These are phyloP conservation scores for Lissocephala sabroskyi DNA, from an alignment of 2,888 invertebrate genomes.

Conservation along the genomic window DNA sequence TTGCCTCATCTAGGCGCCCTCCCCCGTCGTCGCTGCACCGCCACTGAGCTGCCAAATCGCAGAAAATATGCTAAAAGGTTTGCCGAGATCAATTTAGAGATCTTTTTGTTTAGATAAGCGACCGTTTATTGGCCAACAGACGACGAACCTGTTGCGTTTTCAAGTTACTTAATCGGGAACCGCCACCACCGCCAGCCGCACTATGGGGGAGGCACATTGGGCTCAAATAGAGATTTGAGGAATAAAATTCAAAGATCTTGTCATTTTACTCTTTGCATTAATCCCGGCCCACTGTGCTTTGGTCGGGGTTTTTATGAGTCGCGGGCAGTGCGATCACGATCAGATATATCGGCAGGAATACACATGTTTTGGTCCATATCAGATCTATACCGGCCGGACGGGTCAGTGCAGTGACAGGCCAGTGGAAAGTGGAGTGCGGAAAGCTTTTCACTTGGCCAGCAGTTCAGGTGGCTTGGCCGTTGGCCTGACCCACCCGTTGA, in stretches of 20 bases:
- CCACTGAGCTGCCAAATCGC: constrained; percentile 50
- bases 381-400: constrained; percentile 45
- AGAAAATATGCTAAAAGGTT: constrained; percentile 68
- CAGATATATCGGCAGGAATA: constrained; percentile 48
- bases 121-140: constrained; percentile 56
- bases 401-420: constrained; percentile 53
- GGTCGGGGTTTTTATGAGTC: too few relatives aligned
- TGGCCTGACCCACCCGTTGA: background rate
- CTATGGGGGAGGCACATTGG: background rate
- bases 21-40: background rate
- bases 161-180: constrained; percentile 61
- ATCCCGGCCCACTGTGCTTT: too few relatives aligned
- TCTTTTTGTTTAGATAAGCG: constrained; percentile 57
- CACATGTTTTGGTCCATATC: constrained; percentile 55
- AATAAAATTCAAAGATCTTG: too few relatives aligned
- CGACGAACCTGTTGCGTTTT: constrained; percentile 49
- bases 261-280: too few relatives aligned
- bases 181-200: constrained; percentile 46
- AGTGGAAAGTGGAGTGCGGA: constrained; percentile 16
- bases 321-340: too few relatives aligned
- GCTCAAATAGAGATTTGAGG: too few relatives aligned
- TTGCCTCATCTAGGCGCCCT: constrained; percentile 17
- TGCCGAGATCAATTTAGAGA: constrained; percentile 63
- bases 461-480: constrained; percentile 32
- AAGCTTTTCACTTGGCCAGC: constrained; percentile 4